Evolutionary conservation across 2,113 vertebrate species (phyloP).

Genomic region (Pseudolaguvia tuberculata): DNA sequence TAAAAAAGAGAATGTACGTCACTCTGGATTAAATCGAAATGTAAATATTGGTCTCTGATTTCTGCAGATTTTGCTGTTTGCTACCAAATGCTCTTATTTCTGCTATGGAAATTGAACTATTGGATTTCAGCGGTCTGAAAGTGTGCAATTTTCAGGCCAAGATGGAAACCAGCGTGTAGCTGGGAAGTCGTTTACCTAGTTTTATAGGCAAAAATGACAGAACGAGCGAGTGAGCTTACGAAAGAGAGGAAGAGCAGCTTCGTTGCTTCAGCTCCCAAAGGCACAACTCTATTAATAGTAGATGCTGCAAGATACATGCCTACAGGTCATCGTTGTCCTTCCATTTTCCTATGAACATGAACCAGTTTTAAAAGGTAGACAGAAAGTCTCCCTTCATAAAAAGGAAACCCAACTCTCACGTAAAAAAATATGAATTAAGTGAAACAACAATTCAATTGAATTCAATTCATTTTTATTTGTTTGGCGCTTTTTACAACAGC

Average conservation of each 20-base stretch:
- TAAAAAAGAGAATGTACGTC: too few relatives aligned
- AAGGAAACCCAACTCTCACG: neutral
- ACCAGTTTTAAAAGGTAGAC: conserved; percentile 15
- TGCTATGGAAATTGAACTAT: conserved; percentile 12
- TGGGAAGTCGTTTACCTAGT: conserved; percentile 29
- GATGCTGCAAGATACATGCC: conserved; percentile 39
- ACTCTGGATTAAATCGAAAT: neutral
- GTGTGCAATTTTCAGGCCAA: conserved; percentile 22
- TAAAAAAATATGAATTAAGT: neutral
- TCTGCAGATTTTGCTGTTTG: neutral
- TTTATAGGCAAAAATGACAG: conserved; percentile 12
- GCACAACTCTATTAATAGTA: conserved; percentile 43
- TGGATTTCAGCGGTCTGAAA: neutral
- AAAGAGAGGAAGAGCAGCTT: conserved; percentile 20
- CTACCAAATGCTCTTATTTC: neutral
- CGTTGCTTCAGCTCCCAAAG: too few relatives aligned
- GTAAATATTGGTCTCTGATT: neutral
- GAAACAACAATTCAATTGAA: too few relatives aligned
- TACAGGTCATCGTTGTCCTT: conserved; percentile 42
- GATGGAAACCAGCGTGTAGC: conserved; percentile 14
- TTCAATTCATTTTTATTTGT: too few relatives aligned
- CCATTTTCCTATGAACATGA: conserved; percentile 27
- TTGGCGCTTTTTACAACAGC: too few relatives aligned
- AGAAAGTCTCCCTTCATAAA: neutral
- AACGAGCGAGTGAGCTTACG: too few relatives aligned